These are phyloP conservation scores for Adela reaumurella DNA, from an alignment of 2,888 invertebrate genomes.

Conservation along the genomic window DNA sequence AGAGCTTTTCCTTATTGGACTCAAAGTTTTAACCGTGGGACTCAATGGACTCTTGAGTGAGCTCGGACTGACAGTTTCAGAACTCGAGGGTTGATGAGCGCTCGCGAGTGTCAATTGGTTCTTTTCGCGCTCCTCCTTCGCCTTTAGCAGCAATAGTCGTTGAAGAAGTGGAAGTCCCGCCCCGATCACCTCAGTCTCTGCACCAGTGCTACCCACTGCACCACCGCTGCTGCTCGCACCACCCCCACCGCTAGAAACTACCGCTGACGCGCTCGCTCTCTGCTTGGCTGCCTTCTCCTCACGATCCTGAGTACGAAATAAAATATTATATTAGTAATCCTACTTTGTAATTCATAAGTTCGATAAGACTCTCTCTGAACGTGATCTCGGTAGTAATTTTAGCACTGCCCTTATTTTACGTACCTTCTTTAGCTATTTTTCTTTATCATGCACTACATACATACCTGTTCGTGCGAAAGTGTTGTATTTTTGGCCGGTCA, in stretches of 20 bases:
- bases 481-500: no score
- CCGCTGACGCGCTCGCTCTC: constrained; percentile 33
- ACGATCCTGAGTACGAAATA: constrained; percentile 29
- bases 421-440: no score
- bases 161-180: constrained; percentile 72
- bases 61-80: constrained; percentile 48
- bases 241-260: constrained; percentile 18
- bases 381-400: no score
- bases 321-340: no score
- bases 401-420: no score
- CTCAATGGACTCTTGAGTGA: constrained; percentile 50
- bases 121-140: constrained; percentile 65
- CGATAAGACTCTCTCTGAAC: no score
- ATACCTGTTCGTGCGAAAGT: no score
- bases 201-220: constrained; percentile 22
- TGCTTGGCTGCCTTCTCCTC: constrained; percentile 51
- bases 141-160: constrained; percentile 69
- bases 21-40: constrained; percentile 45
- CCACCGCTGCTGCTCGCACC: constrained; percentile 18
- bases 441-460: no score
- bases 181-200: constrained; percentile 62
- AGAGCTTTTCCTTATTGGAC: constrained; percentile 47
- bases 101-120: constrained; percentile 39
- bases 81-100: constrained; percentile 48
- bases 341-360: no score